Base-by-base conservation (phyloP, 2,797 vertebrate species). In the Falco naumanni region DNA sequence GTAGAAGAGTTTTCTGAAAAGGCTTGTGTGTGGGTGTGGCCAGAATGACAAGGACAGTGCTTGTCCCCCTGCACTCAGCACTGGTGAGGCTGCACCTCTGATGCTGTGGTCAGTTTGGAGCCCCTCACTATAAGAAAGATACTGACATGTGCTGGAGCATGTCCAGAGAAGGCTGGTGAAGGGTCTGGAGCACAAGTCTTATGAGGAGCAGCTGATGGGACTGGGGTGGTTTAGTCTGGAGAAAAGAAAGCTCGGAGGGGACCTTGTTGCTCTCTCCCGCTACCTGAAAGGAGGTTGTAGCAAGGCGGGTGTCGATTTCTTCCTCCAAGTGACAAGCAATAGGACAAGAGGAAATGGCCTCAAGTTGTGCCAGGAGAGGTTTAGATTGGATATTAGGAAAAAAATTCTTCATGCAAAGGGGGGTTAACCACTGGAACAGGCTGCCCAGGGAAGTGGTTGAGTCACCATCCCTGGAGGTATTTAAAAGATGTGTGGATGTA, bases 181-280 rank as follows among this genome's bases (percentile, higher is more conserved):
- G 11, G 11, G 4, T 56, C 33, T 78, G 33, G 26, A 76, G 20
- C 6, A 53, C 9, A 61, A 22, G 14, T 37, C 10, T 51, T 5
- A 31, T 21, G 31, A 34, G 5, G 18, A 60, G 3, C 0, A 0
- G 3, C 8, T 87, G 77, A 57, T 6, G 10, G 29, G 77, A 26
- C 2, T 17, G 14, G 4, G 5, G 4, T 9, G 37, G 13, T 69
- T 86, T 54, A 85, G 16, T 9, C 24, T 70, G 39, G 19, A 80
- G 19, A 29, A 75, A 34, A 75, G 26, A 56, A 80, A 19, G 22
- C 31, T 33, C 37, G 18, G n/a, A 9, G 37, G 37, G 26, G 19
- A 80, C 13, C 10, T 25, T 21, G 25, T 18, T 5, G 2, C n/a
- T 64, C n/a, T 33, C 45, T 18, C 10, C 16, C 37, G 13, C 15